Percentiles rank a stretch among this genome's conserved stretches.
Conservation (phyloP, 1,140 invertebrate genomes). For the Portunus trituberculatus region DNA sequence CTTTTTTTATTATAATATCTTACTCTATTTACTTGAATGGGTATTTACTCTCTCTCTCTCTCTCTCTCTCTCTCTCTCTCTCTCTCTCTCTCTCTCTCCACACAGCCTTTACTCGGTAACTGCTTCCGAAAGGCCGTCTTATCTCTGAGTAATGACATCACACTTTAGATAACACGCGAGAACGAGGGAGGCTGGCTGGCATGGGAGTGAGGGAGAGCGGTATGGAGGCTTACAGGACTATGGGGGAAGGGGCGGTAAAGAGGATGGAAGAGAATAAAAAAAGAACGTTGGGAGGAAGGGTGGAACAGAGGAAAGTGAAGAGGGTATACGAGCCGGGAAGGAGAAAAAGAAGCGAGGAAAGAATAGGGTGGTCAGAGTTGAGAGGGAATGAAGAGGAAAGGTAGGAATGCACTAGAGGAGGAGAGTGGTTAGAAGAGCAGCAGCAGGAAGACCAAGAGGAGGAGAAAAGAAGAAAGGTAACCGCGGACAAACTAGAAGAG, state of each 20-base stretch:
- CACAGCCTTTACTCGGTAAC: background rate
- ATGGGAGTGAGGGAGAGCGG: background rate
- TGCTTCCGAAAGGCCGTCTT: background rate
- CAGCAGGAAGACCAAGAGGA: background rate
- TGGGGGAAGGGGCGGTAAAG: background rate
- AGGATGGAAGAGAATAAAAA: background rate
- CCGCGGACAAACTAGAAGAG: background rate
- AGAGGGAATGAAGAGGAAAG: background rate
- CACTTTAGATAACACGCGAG: background rate
- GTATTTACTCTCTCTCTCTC: too few relatives aligned
- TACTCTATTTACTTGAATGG: too few relatives aligned
- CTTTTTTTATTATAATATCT: too few relatives aligned
- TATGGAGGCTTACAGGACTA: background rate
- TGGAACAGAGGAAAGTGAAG: background rate
- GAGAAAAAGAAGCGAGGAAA: background rate
- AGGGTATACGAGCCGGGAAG: background rate
- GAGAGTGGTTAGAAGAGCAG: background rate
- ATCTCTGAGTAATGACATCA: constrained; percentile 28
- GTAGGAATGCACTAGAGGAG: background rate
- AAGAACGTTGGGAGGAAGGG: background rate
- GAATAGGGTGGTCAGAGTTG: background rate
- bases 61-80: background rate
- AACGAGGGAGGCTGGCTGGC: background rate
- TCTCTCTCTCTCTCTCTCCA: background rate
- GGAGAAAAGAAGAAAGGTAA: background rate